These are phyloP conservation scores for Cyclopterus lumpus DNA, from an alignment of 2,797 vertebrate genomes.

Conservation along the genomic window DNA sequence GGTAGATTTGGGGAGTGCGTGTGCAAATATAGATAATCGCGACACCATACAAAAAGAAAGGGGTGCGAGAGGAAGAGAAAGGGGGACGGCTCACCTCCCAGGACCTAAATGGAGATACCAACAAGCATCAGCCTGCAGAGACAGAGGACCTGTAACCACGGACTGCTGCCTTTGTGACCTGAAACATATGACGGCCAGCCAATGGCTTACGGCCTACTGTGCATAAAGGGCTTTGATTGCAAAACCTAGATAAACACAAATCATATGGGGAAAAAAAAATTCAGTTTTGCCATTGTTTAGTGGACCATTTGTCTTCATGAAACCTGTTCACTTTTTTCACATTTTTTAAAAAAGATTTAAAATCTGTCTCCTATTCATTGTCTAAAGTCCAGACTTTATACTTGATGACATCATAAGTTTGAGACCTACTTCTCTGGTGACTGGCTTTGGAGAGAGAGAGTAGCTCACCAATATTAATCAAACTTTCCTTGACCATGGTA, in stretches of 20 bases:
- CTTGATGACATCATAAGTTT: not conserved
- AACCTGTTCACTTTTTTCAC: not conserved
- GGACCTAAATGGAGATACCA: not conserved
- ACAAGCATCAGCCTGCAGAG: not conserved
- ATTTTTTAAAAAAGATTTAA: not conserved
- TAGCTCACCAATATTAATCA: not conserved
- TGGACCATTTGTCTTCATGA: not conserved
- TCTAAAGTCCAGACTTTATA: not conserved
- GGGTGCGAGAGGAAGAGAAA: not conserved
- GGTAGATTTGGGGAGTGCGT: not conserved
- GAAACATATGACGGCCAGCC: not conserved
- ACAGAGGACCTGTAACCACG: not conserved
- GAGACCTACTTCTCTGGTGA: not conserved
- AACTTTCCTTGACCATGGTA: not conserved
- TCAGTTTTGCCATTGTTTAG: not conserved
- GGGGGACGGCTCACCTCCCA: not conserved
- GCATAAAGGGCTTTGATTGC: not conserved
- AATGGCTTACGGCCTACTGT: not conserved
- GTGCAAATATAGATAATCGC: not conserved
- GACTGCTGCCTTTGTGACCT: not conserved
- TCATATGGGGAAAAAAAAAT: not conserved
- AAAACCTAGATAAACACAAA: not conserved
- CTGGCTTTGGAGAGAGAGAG: not conserved
- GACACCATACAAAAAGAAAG: not conserved
- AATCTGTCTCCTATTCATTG: not conserved